Evolutionary conservation across 1,140 invertebrate genomes (phyloP), one percentile per base, ranked within the genome.

Genomic region (Goniozus legneri): DNA sequence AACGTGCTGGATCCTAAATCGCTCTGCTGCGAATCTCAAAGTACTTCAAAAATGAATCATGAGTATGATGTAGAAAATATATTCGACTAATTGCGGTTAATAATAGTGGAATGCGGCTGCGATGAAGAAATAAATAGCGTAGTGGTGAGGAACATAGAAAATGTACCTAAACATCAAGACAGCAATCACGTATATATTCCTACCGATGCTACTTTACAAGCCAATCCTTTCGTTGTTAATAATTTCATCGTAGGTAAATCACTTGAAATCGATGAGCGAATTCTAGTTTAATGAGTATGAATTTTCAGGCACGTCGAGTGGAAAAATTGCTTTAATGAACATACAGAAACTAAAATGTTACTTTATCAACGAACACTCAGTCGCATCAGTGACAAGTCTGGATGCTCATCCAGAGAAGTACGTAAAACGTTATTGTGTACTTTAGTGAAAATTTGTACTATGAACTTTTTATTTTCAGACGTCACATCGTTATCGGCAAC

Each of bases 341-440:
- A 40, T 66, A 12, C n/a, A 50, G 2, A 37, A 39, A 8, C 37
- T 54, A 8, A 63, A 55, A n/a, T 61, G 48, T 21, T 44, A 33
- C 8, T 51, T 58, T 10, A 46, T 66, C 14, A 52, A 18, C 3
- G 32, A 42, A 32, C 22, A 51, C 21, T 22, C 32, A 1, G 44
- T 35, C 6, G 35, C 34, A 22, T 1, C 40, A 0, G 6, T 56
- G 7, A 65, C 54, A 15, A 53, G 62, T 14, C 35, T 67, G 1
- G 64, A 59, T 7, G 30, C 44, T 12, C 54, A 63, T 42, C 58
- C 60, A 6, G 35, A 59, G 34, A 54, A 51, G 65, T 61, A 54
- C 16, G 40, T 35, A 8, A 44, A 47, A 38, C 40, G 15, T 15
- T 40, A 13, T 21, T 22, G 22, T 33, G 15, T 20, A 22, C 16